A percentile compares a stretch with the other conserved stretches of the same genome.
Evolutionary conservation across 2,113 vertebrate genomes (phyloP).

Genomic region (Jacana jacana): DNA sequence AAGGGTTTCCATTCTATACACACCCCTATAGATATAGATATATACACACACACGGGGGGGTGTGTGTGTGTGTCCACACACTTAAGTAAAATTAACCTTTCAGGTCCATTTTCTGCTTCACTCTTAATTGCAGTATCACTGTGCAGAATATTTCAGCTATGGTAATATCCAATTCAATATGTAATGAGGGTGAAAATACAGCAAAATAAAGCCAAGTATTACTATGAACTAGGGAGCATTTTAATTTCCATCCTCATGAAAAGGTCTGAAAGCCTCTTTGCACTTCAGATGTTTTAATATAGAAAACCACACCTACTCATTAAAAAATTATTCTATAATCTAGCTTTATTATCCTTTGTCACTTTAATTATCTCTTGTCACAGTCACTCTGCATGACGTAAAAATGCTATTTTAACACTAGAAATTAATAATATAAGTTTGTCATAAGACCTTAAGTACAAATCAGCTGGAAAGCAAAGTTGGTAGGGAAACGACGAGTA

Average conservation of each 20-base stretch:
- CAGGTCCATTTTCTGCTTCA: not conserved
- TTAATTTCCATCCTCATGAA: not conserved
- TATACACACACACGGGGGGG: no score
- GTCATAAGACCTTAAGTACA: no score
- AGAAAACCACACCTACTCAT: not conserved
- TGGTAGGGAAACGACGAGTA: not conserved
- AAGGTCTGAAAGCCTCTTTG: not conserved
- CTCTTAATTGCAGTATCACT: not conserved
- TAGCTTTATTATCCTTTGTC: not conserved
- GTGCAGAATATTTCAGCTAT: not conserved
- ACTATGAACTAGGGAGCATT: not conserved
- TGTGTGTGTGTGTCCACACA: rapidly evolving
- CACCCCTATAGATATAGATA: rapidly evolving
- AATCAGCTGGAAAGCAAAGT: not conserved
- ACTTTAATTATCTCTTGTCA: not conserved
- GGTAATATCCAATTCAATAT: not conserved
- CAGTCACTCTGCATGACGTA: not conserved
- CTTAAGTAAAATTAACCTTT: not conserved
- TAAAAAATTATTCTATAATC: not conserved
- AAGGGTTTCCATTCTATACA: not conserved
- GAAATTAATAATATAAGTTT: not conserved
- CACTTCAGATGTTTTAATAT: not conserved
- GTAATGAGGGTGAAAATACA: not conserved
- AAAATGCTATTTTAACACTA: not conserved
- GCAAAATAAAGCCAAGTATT: not conserved